phyloP scores from a whole-genome alignment of 2,797 vertebrate species.

The Phalloptychus januarius region DNA sequence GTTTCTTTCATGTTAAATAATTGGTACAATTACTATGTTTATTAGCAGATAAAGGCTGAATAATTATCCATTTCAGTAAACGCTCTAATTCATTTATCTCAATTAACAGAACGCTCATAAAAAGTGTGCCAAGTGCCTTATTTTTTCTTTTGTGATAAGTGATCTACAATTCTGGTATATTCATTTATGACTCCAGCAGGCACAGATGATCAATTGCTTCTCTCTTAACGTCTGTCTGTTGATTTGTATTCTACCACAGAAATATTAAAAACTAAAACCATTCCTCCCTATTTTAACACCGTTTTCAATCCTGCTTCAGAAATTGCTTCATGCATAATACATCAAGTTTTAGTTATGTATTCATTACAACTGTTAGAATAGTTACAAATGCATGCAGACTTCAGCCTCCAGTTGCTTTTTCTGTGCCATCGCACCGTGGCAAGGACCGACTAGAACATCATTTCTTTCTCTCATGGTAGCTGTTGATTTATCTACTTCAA shows the following conservation, averaged over 20 bases:
- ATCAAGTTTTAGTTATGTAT: slow-evolving; percentile 75
- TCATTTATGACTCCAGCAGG: slow-evolving; percentile 47
- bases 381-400: slow-evolving; percentile 64
- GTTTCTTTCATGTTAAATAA: slow-evolving; percentile 14
- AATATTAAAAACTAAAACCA: slow-evolving; percentile 46
- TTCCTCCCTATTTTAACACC: slow-evolving; percentile 51
- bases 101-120: slow-evolving; percentile 32
- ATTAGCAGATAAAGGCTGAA: slow-evolving; percentile 49
- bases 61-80: slow-evolving; percentile 42
- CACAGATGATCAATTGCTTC: slow-evolving; percentile 47
- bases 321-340: slow-evolving; percentile 77
- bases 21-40: slow-evolving; percentile 26
- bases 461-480: slow-evolving; percentile 26
- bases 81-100: slow-evolving; percentile 47
- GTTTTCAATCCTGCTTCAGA: slow-evolving; percentile 62
- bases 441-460: slow-evolving; percentile 32
- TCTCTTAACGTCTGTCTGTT: slow-evolving; percentile 22
- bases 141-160: slow-evolving; percentile 50
- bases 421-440: slow-evolving; percentile 33
- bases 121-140: slow-evolving; percentile 24
- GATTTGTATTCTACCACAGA: slow-evolving; percentile 46
- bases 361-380: slow-evolving; percentile 74
- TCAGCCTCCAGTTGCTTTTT: slow-evolving; percentile 46
- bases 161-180: slow-evolving; percentile 41
- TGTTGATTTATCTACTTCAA: slow-evolving; percentile 63